Evolutionary conservation across 2,113 vertebrate genomes (phyloP), one percentile per base, ranked within the genome.

Genomic region (Pangasianodon gigas): DNA sequence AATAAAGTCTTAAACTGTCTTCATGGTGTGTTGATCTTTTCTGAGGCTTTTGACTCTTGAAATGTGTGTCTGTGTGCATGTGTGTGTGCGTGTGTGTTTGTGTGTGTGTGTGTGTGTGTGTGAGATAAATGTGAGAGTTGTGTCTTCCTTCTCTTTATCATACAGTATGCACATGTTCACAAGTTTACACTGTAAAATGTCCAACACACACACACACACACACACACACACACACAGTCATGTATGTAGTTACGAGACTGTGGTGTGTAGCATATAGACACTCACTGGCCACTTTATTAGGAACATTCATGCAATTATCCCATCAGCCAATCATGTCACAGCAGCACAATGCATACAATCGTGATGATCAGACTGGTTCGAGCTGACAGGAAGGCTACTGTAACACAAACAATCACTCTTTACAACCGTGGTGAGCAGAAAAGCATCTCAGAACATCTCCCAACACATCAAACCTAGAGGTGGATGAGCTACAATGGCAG

Each of bases 1-100:
- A 85, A 85, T 85, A 85, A 85, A 85, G 44, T 69, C 60, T 67
- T 67, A 19, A 85, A 69, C 84, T 60, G 24, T 54, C 41, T 85
- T 48, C 13, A 52, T 46, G 41, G 44, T 79, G 21, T 79, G 6
- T 21, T 81, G 48, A 37, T 82, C 48, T 54, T 29, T 69, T 37
- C 67, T 37, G 18, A 9, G 24, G 18, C 7, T 75, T 19, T 21
- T 10, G 18, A 58, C 32, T 83, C 3, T 3, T 32, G 2, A 8
- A 1, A 2, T 75, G 71, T 75, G 71, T 75, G 71, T 44, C 18
- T 8, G 71, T 21, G 19, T 21, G 6, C 32, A n/a, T 65, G 58
- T 29, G 62, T 65, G 62, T 65, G 18, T 41, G 69, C 18, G 69
- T 74, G 69, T 71, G 67, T 14, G 69, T 18, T 14, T 18, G 65